phyloP scores from a whole-genome alignment of 2,888 invertebrate genomes.

The Agrochola macilenta region DNA sequence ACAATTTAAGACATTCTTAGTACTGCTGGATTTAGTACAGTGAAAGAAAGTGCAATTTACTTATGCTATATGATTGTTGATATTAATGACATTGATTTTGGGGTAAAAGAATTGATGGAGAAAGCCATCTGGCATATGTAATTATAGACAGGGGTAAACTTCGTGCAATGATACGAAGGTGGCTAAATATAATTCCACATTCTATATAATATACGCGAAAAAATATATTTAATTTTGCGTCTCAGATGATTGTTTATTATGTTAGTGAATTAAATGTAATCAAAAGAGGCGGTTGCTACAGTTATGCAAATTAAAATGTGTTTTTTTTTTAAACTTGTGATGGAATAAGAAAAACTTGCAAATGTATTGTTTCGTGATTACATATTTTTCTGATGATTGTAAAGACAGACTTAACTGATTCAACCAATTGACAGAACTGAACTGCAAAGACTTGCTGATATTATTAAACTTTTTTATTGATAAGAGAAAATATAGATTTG shows the following conservation, averaged over 20 bases:
- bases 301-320: conserved; percentile 13
- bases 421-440: conserved; percentile 60
- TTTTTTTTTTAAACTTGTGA: conserved; percentile 1
- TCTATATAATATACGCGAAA: conserved; percentile 9
- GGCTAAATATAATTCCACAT: conserved; percentile 21
- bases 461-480: conserved; percentile 62
- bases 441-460: conserved; percentile 50
- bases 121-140: conserved; percentile 2
- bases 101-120: conserved; percentile 1
- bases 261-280: conserved; percentile 27
- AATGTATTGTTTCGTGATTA: conserved; percentile 23
- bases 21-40: conserved; percentile 71
- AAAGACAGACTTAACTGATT: conserved; percentile 68
- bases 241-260: conserved; percentile 17
- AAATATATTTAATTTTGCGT: conserved; percentile 37
- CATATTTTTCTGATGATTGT: conserved; percentile 35
- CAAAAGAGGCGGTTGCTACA: conserved; percentile 21
- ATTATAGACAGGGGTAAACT: conserved; percentile 5
- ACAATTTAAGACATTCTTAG: conserved; percentile 50
- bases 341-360: conserved; percentile 9
- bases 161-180: conserved; percentile 29
- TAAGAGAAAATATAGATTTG: conserved; percentile 75
- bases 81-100: conserved; percentile 42
- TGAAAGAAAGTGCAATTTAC: conserved; percentile 76
- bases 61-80: conserved; percentile 51